phyloP scores from a whole-genome alignment of 1,140 invertebrate genomes.

The Drosophila sproati region DNA sequence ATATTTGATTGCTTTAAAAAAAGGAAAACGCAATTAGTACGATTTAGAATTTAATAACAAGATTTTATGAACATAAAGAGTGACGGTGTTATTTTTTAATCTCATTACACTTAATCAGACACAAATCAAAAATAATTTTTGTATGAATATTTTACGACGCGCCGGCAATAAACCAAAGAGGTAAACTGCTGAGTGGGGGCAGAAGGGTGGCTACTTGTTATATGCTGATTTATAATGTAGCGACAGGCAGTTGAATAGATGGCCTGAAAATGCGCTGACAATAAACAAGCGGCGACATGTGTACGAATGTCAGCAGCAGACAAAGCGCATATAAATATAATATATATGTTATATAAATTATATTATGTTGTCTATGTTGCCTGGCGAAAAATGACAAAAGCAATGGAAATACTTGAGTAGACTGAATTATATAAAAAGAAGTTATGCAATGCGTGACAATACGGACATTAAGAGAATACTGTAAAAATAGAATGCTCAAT shows the following conservation, averaged over 20 bases:
- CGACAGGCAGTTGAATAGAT: slow-evolving; percentile 40
- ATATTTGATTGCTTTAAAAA: not conserved
- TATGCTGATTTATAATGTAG: slow-evolving; percentile 69
- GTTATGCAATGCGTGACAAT: too few species aligned
- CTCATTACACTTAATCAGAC: slow-evolving; percentile 65
- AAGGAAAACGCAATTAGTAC: not conserved
- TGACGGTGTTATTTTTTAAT: slow-evolving; percentile 47
- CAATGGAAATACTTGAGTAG: slow-evolving; percentile 45
- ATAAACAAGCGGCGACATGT: slow-evolving; percentile 55
- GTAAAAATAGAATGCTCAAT: too few species aligned
- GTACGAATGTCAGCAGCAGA: slow-evolving; percentile 55
- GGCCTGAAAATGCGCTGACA: slow-evolving; percentile 47
- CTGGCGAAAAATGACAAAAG: slow-evolving; percentile 16
- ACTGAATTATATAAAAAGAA: slow-evolving; percentile 42
- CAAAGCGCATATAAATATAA: slow-evolving; percentile 16
- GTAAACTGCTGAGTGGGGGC: too few species aligned
- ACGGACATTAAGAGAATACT: too few species aligned
- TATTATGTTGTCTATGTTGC: slow-evolving; percentile 28
- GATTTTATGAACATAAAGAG: slow-evolving; percentile 40
- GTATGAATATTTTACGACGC: slow-evolving; percentile 51
- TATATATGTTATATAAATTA: slow-evolving; percentile 10
- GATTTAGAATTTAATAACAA: slow-evolving; percentile 9
- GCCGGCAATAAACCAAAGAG: slow-evolving; percentile 47
- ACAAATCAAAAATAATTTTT: slow-evolving; percentile 43
- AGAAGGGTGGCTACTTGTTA: slow-evolving; percentile 8